phyloP scores from a whole-genome alignment of 2,888 invertebrate species.

The Drosophila mulleri region DNA sequence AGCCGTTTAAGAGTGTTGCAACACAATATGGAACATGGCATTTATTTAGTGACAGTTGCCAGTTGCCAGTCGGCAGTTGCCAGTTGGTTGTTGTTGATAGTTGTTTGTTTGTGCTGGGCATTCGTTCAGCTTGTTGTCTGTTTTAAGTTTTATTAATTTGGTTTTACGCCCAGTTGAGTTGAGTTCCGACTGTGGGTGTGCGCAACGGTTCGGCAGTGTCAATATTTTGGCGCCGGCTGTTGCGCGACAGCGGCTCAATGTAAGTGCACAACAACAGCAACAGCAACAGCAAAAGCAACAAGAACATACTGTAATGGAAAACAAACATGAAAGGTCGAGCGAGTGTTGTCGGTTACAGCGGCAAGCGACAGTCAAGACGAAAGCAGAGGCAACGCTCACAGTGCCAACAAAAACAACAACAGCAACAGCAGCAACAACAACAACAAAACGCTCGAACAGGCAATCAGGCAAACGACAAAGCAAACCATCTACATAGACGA shows the following conservation, averaged over 20 bases:
- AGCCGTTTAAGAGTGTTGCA: slow-evolving; percentile 18
- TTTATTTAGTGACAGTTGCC: slow-evolving; percentile 42
- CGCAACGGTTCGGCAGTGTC: slow-evolving; percentile 49
- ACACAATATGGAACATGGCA: slow-evolving; percentile 8
- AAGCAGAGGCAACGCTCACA: slow-evolving; percentile 16
- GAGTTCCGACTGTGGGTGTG: slow-evolving; percentile 21
- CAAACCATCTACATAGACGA: slow-evolving; percentile 42
- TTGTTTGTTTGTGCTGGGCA: slow-evolving; percentile 11
- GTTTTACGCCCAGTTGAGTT: slow-evolving; percentile 31
- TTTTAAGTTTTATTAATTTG: slow-evolving; percentile 61
- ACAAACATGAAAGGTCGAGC: slow-evolving; percentile 41
- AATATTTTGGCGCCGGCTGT: slow-evolving; percentile 59
- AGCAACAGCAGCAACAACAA: slow-evolving; percentile 29
- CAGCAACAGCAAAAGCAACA: slow-evolving; percentile 15
- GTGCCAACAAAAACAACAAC: slow-evolving; percentile 19
- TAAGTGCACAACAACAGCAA: slow-evolving; percentile 20
- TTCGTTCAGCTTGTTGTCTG: slow-evolving; percentile 28
- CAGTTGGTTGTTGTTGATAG: background rate
- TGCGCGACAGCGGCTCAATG: slow-evolving; percentile 25
- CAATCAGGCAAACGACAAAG: slow-evolving; percentile 57
- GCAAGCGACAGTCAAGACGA: slow-evolving; percentile 6
- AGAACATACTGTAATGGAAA: slow-evolving; percentile 63
- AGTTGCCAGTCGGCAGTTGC: slow-evolving; percentile 10
- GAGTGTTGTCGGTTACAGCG: background rate
- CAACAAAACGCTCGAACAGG: slow-evolving; percentile 21